Conservation (phyloP, 2,113 vertebrate species). For the Dunckerocampus dactyliophorus region DNA sequence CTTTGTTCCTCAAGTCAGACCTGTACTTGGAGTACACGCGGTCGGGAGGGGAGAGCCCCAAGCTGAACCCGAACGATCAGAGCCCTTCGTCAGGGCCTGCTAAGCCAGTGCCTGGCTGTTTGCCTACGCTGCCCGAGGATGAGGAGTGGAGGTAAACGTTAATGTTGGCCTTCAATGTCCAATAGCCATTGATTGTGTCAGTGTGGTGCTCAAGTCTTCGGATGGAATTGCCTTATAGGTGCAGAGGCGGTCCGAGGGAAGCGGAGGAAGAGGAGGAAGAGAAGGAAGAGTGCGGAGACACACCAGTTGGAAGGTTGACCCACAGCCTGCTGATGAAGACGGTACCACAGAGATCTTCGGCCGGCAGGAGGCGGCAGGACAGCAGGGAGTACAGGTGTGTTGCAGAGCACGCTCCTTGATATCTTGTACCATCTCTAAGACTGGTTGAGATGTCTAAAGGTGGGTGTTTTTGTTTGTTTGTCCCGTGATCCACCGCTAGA, state of each 20-base stretch:
- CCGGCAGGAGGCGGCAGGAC: constrained; percentile 77
- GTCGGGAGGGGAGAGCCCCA: constrained; percentile 90
- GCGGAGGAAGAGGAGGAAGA: constrained; percentile 29
- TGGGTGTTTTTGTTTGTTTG: neutral
- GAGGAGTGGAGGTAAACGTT: constrained; percentile 87
- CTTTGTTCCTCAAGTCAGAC: constrained; percentile 94
- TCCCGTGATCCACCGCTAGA: constrained; percentile 51
- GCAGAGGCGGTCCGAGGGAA: constrained; percentile 43
- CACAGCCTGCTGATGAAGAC: constrained; percentile 89
- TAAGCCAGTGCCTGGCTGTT: constrained; percentile 80
- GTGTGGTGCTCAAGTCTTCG: too few relatives aligned
- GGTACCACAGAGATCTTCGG: constrained; percentile 69
- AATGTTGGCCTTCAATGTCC: neutral
- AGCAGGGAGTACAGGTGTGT: constrained; percentile 85
- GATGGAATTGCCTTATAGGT: constrained; percentile 27
- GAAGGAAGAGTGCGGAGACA: constrained; percentile 65
- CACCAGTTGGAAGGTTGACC: constrained; percentile 76
- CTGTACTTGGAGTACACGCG: constrained; percentile 91
- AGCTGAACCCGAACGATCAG: constrained; percentile 82
- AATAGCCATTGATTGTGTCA: neutral
- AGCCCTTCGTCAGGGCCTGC: constrained; percentile 84
- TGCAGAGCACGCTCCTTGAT: neutral
- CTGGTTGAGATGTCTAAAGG: too few relatives aligned
- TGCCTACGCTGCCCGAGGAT: constrained; percentile 89
- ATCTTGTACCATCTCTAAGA: too few relatives aligned